phyloP scores from a whole-genome alignment of 2,888 invertebrate species.

The Troglohyphantes excavatus region DNA sequence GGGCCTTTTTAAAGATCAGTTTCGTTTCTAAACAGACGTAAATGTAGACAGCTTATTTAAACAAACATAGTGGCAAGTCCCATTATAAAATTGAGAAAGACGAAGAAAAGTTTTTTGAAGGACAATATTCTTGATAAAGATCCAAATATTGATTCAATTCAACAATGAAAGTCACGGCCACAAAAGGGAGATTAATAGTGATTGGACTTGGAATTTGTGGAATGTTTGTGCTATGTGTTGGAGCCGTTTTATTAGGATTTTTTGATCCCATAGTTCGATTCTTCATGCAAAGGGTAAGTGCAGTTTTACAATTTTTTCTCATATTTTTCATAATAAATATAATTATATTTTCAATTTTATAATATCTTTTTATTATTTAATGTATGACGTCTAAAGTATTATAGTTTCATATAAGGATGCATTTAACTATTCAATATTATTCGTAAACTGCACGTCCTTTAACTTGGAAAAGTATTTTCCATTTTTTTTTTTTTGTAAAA shows the following conservation, averaged over 20 bases:
- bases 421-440: too few species aligned
- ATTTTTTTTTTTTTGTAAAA: too few species aligned
- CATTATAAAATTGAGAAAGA: background rate
- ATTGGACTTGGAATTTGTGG: slow-evolving; percentile 51
- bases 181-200: slow-evolving; percentile 40
- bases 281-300: slow-evolving; percentile 63
- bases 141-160: background rate
- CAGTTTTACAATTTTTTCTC: background rate
- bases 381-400: too few species aligned
- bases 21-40: slow-evolving; percentile 41
- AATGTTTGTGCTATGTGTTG: slow-evolving; percentile 11
- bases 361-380: background rate
- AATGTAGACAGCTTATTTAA: background rate
- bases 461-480: too few species aligned
- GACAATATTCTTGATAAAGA: background rate
- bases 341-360: background rate
- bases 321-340: background rate
- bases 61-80: background rate
- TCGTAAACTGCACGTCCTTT: too few species aligned
- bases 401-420: too few species aligned
- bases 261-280: slow-evolving; percentile 54
- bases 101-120: background rate
- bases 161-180: slow-evolving; percentile 64
- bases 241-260: slow-evolving; percentile 52
- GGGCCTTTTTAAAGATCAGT: slow-evolving; percentile 42